Evolutionary conservation across 1,140 invertebrate species (phyloP).

Genomic region (Chrysomallon squamiferum): DNA sequence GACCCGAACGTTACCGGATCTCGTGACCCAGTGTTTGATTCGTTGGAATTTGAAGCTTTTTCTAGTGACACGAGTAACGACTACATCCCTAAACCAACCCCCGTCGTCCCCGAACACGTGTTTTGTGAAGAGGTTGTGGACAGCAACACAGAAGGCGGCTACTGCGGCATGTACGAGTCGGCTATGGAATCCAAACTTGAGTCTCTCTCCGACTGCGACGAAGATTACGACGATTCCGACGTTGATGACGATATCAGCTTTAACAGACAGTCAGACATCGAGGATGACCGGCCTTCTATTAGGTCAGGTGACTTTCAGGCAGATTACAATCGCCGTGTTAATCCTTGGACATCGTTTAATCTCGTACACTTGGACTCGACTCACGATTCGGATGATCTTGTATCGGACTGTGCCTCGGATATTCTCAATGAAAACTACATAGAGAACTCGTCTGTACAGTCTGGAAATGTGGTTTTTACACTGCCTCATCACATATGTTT

Average conservation of each 20-base stretch:
- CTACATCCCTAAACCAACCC: background rate
- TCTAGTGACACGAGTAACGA: background rate
- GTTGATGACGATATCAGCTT: slow-evolving; percentile 6
- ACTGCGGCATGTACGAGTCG: slow-evolving; percentile 19
- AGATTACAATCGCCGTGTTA: slow-evolving; percentile 17
- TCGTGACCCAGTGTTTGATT: background rate
- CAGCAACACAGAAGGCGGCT: background rate
- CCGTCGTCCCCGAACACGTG: background rate
- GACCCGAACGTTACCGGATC: no score
- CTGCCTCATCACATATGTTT: no score
- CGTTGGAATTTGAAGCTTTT: background rate
- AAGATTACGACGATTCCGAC: slow-evolving; percentile 12
- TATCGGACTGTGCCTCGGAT: slow-evolving; percentile 22
- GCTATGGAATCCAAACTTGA: slow-evolving; percentile 21
- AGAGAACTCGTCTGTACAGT: slow-evolving; percentile 6
- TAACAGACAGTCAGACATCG: background rate
- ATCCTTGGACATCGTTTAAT: slow-evolving; percentile 22
- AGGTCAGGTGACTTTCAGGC: slow-evolving; percentile 15
- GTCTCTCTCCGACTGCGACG: slow-evolving; percentile 11
- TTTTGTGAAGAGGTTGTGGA: slow-evolving; percentile 2
- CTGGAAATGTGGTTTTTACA: slow-evolving; percentile 5
- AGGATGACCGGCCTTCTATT: slow-evolving; percentile 2
- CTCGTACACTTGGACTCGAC: slow-evolving; percentile 19
- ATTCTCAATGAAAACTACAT: slow-evolving; percentile 22
- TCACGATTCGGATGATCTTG: slow-evolving; percentile 15